phyloP scores from a whole-genome alignment of 2,113 vertebrate genomes.

The Anas platyrhynchos region DNA sequence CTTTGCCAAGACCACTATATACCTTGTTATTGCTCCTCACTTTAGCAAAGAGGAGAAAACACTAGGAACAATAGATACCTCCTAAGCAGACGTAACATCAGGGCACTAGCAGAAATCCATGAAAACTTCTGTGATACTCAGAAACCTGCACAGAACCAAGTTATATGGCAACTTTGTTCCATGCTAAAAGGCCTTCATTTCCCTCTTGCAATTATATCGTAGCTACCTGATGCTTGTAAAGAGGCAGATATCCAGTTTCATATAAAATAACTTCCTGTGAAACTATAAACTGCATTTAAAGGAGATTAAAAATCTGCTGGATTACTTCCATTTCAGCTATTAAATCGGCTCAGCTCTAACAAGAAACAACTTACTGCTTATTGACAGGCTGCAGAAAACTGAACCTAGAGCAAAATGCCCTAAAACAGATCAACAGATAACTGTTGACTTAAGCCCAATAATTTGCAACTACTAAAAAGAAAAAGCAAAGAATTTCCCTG shows the following conservation, averaged over 20 bases:
- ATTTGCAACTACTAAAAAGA: neutral
- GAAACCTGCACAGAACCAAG: neutral
- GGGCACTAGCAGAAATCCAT: neutral
- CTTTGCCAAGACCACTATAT: neutral
- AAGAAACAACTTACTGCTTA: neutral
- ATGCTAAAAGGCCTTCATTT: neutral
- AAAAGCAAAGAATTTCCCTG: neutral
- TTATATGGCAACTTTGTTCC: neutral
- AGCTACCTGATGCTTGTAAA: neutral
- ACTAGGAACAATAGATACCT: neutral
- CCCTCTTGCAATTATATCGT: neutral
- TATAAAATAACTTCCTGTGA: neutral
- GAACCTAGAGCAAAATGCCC: neutral
- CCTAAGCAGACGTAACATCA: neutral
- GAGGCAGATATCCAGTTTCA: neutral
- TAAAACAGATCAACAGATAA: neutral
- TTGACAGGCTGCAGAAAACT: neutral
- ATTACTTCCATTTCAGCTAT: neutral
- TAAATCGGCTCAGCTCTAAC: neutral
- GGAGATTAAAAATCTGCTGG: neutral
- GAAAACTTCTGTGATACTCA: neutral
- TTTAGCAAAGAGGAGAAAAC: neutral
- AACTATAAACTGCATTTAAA: neutral
- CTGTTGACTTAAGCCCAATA: neutral
- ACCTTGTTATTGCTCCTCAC: neutral